A percentile compares a stretch with the other conserved stretches of the same genome.
phyloP scores from a whole-genome alignment of 2,113 vertebrate species.

The Tetraodon nigroviridis region DNA sequence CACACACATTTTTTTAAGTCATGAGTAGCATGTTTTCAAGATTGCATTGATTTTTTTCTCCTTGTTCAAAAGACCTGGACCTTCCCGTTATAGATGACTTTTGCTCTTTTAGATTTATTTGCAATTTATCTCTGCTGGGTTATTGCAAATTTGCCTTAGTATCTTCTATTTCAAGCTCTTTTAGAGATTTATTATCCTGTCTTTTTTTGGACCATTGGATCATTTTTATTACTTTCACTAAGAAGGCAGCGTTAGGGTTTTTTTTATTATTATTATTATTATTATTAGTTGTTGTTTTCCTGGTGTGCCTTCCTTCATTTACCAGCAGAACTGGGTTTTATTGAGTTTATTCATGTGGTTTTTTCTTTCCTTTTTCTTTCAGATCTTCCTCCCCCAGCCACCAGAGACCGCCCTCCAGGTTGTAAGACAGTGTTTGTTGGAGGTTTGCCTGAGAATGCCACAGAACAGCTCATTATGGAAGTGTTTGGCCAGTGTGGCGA shows the following conservation, averaged over 20 bases:
- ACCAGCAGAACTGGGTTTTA: too few species aligned
- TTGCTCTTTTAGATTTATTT: slow-evolving; percentile 3
- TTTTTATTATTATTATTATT: too few species aligned
- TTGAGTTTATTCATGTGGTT: too few species aligned
- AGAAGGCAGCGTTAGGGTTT: too few species aligned
- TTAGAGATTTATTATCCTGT: slow-evolving; percentile 1
- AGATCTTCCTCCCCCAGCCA: slow-evolving; percentile 93
- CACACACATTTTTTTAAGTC: slow-evolving; percentile 8
- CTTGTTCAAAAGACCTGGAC: background rate
- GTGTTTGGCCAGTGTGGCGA: slow-evolving; percentile 94
- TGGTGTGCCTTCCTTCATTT: background rate
- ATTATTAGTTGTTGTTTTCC: too few species aligned
- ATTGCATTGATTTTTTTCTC: background rate
- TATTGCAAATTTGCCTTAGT: slow-evolving; percentile 13
- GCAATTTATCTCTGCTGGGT: background rate
- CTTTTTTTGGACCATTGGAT: background rate
- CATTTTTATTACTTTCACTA: background rate
- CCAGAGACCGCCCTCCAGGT: slow-evolving; percentile 89
- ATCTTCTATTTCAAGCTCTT: background rate
- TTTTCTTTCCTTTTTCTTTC: slow-evolving; percentile 15
- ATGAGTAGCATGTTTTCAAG: slow-evolving; percentile 20
- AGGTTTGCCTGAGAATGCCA: slow-evolving; percentile 88
- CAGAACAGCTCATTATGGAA: slow-evolving; percentile 89
- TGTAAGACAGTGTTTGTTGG: slow-evolving; percentile 97
- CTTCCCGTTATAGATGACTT: slow-evolving; percentile 1